Conservation (phyloP, 2,888 invertebrate genomes). For the Thumatha senex region DNA sequence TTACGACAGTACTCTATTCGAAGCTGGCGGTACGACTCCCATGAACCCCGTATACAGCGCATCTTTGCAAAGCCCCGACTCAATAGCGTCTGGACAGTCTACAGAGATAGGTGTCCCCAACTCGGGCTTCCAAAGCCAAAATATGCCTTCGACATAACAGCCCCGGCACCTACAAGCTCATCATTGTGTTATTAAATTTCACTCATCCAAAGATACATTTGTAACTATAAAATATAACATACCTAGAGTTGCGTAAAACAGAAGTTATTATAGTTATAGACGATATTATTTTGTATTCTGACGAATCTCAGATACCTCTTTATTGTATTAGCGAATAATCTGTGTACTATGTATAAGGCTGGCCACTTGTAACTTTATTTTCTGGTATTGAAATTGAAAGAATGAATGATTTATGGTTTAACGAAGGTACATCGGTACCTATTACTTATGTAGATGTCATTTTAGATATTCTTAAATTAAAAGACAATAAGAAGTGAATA, state of each 20-base stretch:
- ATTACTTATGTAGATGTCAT: too few species aligned
- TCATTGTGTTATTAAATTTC: constrained; percentile 32
- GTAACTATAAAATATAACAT: constrained; percentile 27
- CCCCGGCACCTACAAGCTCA: constrained; percentile 31
- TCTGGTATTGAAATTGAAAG: too few species aligned
- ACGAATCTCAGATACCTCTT: constrained; percentile 34
- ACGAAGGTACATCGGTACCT: too few species aligned
- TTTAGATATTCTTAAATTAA: too few species aligned
- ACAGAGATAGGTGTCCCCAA: constrained; percentile 60
- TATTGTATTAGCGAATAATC: constrained; percentile 1
- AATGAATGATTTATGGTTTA: too few species aligned
- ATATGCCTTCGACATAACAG: constrained; percentile 72
- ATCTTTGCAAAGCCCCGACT: constrained; percentile 88
- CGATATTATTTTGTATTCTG: constrained; percentile 33
- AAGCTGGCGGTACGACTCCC: constrained; percentile 85
- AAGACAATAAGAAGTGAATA: too few species aligned
- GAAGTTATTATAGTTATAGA: constrained; percentile 29
- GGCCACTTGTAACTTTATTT: neutral
- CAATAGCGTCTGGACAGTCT: constrained; percentile 83
- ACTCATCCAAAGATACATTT: constrained; percentile 41
- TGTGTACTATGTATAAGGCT: neutral
- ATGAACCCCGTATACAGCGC: constrained; percentile 87
- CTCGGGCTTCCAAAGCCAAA: constrained; percentile 51
- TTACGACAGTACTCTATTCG: constrained; percentile 89
- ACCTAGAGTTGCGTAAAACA: constrained; percentile 33